Percentiles rank a stretch among this genome's conserved stretches.
Conservation (phyloP, 2,797 vertebrate species). For the Macropus fuliginosus region DNA sequence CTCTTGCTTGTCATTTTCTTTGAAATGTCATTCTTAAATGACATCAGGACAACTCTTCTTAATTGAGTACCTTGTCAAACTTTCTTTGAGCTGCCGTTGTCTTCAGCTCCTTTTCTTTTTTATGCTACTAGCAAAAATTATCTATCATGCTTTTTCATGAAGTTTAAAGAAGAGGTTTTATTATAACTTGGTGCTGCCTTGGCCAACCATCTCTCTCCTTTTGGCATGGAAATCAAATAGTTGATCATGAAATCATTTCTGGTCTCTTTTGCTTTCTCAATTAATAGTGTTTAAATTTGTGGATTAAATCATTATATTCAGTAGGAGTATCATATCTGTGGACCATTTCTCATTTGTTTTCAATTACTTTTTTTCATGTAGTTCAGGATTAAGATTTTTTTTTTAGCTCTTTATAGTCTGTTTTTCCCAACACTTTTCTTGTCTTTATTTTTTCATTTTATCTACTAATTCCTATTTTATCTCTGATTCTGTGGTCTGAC, state of each 20-base stretch:
- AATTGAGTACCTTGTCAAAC: background rate
- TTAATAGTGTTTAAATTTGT: background rate
- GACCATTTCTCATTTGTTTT: constrained; percentile 43
- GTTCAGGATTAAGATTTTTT: constrained; percentile 4
- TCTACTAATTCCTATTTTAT: background rate
- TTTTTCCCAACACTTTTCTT: constrained; percentile 59
- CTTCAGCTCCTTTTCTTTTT: background rate
- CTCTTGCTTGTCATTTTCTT: background rate
- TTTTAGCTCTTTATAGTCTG: background rate
- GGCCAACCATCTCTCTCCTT: background rate
- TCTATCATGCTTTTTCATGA: background rate
- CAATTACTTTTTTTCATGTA: constrained; percentile 23
- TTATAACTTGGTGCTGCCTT: background rate
- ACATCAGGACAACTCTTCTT: background rate
- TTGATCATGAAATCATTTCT: background rate
- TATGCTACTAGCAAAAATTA: background rate
- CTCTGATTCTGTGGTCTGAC: background rate
- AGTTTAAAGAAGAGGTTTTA: background rate
- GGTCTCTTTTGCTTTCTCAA: background rate
- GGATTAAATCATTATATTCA: background rate
- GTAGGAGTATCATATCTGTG: background rate
- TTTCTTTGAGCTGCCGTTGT: background rate
- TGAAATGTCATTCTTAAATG: background rate
- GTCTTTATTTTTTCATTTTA: background rate
- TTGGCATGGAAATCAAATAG: background rate